These are phyloP conservation scores for Ammospiza caudacuta DNA, from an alignment of 2,113 vertebrate species.

Conservation along the genomic window DNA sequence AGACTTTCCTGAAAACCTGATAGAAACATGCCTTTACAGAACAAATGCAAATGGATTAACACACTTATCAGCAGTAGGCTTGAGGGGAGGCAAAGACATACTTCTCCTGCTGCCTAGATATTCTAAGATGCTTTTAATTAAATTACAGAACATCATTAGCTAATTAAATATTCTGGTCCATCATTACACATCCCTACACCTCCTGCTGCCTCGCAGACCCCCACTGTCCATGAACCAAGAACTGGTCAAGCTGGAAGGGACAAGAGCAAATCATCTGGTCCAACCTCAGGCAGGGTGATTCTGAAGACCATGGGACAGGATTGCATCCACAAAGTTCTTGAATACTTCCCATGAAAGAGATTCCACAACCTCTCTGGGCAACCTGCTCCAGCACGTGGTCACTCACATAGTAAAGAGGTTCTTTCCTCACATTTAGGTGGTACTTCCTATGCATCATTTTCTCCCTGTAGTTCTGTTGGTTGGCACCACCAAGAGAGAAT, in stretches of 20 bases:
- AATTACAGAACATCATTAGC: conserved; percentile 12
- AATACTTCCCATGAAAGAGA: background rate
- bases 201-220: background rate
- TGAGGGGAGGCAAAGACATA: conserved; percentile 13
- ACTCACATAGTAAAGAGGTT: background rate
- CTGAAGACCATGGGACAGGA: background rate
- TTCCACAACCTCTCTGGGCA: background rate
- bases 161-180: conserved; percentile 1
- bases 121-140: conserved; percentile 7
- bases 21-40: conserved; percentile 28
- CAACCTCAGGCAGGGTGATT: background rate
- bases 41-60: conserved; percentile 24
- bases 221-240: accelerated
- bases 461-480: background rate
- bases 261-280: background rate
- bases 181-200: background rate
- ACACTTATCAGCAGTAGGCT: conserved; percentile 15
- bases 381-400: background rate
- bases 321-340: background rate
- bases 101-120: background rate
- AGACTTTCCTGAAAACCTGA: conserved; percentile 34
- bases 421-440: background rate
- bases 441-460: background rate
- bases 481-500: background rate
- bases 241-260: background rate